Evolutionary conservation across 64 coral and sea anemone genomes (phyloP).

Genomic region (Montipora cactus): DNA sequence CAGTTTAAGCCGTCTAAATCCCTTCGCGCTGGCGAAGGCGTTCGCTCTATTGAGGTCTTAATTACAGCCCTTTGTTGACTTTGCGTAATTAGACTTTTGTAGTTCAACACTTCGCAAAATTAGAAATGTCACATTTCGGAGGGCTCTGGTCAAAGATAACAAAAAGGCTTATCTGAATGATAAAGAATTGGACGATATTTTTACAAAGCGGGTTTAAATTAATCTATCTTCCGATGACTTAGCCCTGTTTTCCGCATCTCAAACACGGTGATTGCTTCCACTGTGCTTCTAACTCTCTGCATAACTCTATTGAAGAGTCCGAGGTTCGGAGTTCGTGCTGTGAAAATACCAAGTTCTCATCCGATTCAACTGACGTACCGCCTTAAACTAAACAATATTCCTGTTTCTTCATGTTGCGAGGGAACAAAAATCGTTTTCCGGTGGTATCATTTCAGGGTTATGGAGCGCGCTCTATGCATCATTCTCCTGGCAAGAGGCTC

Average conservation of each 20-base stretch:
- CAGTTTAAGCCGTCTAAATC: slow-evolving; percentile 61
- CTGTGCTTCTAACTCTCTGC: background rate
- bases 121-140: slow-evolving; percentile 71
- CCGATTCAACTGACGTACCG: slow-evolving; percentile 23
- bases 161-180: slow-evolving; percentile 12
- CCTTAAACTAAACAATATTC: slow-evolving; percentile 37
- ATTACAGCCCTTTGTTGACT: slow-evolving; percentile 82
- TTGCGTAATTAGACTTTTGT: slow-evolving; percentile 83
- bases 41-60: slow-evolving; percentile 41
- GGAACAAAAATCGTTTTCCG: slow-evolving; percentile 50
- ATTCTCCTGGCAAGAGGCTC: slow-evolving; percentile 10
- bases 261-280: background rate
- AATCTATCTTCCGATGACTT: background rate
- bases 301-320: background rate
- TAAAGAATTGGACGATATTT: background rate
- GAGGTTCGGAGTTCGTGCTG: background rate
- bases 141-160: slow-evolving; percentile 25
- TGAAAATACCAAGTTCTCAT: slow-evolving; percentile 8
- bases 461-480: slow-evolving; percentile 1
- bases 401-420: slow-evolving; percentile 37
- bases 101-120: slow-evolving; percentile 68
- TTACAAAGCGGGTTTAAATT: background rate
- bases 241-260: background rate
- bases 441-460: slow-evolving; percentile 17
- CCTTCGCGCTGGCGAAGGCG: slow-evolving; percentile 14